A percentile compares a stretch with the other conserved stretches of the same genome.
Conservation (phyloP, 2,888 invertebrate genomes). For the Eubasilissa splendida region DNA sequence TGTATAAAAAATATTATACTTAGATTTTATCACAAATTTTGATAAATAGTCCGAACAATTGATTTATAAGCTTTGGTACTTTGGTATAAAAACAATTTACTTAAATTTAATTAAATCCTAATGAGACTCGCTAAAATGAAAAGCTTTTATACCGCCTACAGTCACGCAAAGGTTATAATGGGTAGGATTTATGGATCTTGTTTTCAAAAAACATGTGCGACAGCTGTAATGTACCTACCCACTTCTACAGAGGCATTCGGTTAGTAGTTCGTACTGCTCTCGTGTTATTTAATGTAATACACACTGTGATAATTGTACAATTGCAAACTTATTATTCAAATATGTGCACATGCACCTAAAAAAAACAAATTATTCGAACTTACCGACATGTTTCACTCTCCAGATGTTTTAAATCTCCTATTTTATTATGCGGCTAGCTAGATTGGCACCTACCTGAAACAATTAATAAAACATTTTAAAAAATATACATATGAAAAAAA, state of each 20-base stretch:
- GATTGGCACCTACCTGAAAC: conserved; percentile 14
- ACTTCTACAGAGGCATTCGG: too few relatives aligned
- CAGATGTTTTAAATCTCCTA: neutral
- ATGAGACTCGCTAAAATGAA: conserved; percentile 33
- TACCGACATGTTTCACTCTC: neutral
- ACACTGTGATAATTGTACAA: too few relatives aligned
- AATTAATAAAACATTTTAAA: neutral
- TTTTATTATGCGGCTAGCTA: too few relatives aligned
- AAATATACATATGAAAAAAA: too few relatives aligned
- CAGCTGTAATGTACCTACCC: too few relatives aligned
- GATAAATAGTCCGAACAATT: conserved; percentile 12
- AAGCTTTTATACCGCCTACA: conserved; percentile 44
- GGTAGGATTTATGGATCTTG: conserved; percentile 47
- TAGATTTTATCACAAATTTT: too few relatives aligned
- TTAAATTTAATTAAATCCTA: conserved; percentile 42
- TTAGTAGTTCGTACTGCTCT: too few relatives aligned
- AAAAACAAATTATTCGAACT: neutral
- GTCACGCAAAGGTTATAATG: conserved; percentile 51
- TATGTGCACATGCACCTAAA: too few relatives aligned
- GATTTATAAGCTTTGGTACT: conserved; percentile 19
- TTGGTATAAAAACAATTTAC: conserved; percentile 14
- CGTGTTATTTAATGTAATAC: too few relatives aligned
- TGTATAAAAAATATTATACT: too few relatives aligned
- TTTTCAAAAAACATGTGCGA: too few relatives aligned
- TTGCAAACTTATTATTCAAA: too few relatives aligned